Conservation (phyloP, 2,113 vertebrate species). For the Trematomus loennbergii region DNA sequence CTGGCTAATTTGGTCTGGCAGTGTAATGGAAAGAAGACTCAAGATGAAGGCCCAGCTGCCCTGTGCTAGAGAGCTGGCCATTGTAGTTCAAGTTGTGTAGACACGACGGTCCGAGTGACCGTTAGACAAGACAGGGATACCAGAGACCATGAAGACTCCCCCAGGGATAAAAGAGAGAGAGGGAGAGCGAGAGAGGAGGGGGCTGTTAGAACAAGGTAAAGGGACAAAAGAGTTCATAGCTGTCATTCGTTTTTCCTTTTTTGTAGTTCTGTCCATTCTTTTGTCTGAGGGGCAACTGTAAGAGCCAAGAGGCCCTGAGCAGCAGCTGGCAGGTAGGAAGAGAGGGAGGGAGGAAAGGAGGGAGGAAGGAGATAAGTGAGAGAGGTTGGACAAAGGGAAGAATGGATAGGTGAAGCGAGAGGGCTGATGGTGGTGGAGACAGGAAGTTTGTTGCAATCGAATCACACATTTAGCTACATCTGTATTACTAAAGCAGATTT, state of each 20-base stretch:
- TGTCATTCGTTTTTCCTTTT: conserved; percentile 61
- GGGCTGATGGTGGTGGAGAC: not conserved
- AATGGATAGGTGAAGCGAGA: conserved; percentile 18
- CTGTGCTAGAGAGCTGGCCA: conserved; percentile 6
- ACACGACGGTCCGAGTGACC: conserved; percentile 54
- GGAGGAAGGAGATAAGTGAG: conserved; percentile 52
- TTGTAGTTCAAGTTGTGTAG: conserved; percentile 40
- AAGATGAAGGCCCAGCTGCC: conserved; percentile 24
- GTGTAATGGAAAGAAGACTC: not conserved
- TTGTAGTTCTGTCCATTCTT: conserved; percentile 64
- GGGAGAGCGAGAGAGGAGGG: conserved; percentile 6
- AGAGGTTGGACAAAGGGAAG: conserved; percentile 23
- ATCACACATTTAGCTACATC: not conserved
- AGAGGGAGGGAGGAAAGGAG: conserved; percentile 41
- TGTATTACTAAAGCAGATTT: not conserved
- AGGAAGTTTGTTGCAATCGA: conserved; percentile 1
- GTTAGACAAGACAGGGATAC: conserved; percentile 64
- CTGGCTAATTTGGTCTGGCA: not conserved
- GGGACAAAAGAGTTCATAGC: conserved; percentile 68
- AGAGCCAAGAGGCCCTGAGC: conserved; percentile 74
- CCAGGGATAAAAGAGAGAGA: conserved; percentile 41
- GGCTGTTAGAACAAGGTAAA: conserved; percentile 45
- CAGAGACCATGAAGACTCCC: conserved; percentile 63
- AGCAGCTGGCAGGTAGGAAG: conserved; percentile 92
- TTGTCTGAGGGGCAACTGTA: conserved; percentile 66